Base-by-base conservation (phyloP, 2,888 invertebrate species). In the Volucella inanis region DNA sequence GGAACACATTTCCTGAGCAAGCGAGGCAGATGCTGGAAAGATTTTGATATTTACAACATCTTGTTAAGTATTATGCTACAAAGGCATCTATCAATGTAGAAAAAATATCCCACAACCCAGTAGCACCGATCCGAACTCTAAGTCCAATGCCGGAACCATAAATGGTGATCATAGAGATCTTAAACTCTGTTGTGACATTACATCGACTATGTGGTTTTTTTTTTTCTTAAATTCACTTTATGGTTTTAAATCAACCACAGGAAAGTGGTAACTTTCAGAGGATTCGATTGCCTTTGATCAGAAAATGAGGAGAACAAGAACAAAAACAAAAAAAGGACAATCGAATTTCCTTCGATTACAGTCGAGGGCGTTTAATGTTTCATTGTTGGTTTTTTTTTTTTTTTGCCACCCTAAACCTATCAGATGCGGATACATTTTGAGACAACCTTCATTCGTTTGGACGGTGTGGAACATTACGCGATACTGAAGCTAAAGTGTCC, bases 91-190 rank as follows among this genome's bases (percentile, higher is more conserved):
- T 22, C 22, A 22, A 22, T 3, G 3, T 22, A 22, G 22, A 22
- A 22, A 22, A 18, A 22, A 22, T 3, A 22, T 22, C 22, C 22
- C 22, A 4, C 22, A 22, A 22, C 22, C 22, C 3, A 4, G 3
- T 4, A 22, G 22, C 22, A 22, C 31, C 0, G 4, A 31, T 31
- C 31, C 4, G 31, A 31, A 31, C 6, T 31, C 31, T 6, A 31
- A 31, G 1, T 31, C 31, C 4, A 4, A 31, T 31, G 31, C 31
- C 57, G 38, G 11, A 45, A 52, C 78, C 78, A n/a, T 64, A 84
- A 79, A 59, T 39, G 65, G 47, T 41, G 64, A 67, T 65, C 55
- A 76, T 47, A 52, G 52, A 11, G 55, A 59, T 70, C 64, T 67
- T 65, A 75, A 41, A 67, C 61, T 54, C 41, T 65, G 70, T 70